Evolutionary conservation across 2,888 invertebrate genomes (phyloP), one percentile per base, ranked within the genome.

Genomic region (Melanostoma scalare): DNA sequence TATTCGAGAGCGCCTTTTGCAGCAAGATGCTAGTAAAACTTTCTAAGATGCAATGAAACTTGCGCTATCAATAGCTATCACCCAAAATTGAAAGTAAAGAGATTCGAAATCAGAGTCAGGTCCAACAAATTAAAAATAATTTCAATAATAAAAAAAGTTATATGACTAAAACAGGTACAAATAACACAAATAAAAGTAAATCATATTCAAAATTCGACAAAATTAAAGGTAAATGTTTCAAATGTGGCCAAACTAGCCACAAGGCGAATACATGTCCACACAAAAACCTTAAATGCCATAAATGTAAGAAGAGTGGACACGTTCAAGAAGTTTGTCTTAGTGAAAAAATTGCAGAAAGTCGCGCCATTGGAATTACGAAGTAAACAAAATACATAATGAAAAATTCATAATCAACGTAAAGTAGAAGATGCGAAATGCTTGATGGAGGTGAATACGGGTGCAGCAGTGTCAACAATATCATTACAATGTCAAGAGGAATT

Each of bases 61-160:
- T 1, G 20, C 20, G 20, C 20, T 20, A 20, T 20, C 20, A 20
- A 20, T 20, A 20, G 65, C 46, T n/a, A 48, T 48, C 65, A n/a
- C 2, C 65, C 38, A 65, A 65, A 50, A 8, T 46, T 50, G 65
- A 65, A 50, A 65, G 65, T 48, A 33, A 30, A 50, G 48, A 65
- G 35, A 65, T 65, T 31, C 65, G 36, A 6, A 48, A 65, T 48
- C 48, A 46, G 36, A 35, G 20, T 5, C 31, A 48, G 30, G 9
- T 48, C 6, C n/a, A 48, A 1, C 50, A 48, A 50, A 33, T 42
- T 44, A 30, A 35, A 40, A 38, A 20, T 20, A 20, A 20, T 20
- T 20, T 20, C 20, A 20, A 20, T 20, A 20, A 20, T 1, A 20
- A 20, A 20, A 20, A 20, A 20, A 20, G 20, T 20, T 20, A 20